These are phyloP conservation scores for Orycteropus afer DNA, from an alignment of 2,113 vertebrate species.

Conservation along the genomic window DNA sequence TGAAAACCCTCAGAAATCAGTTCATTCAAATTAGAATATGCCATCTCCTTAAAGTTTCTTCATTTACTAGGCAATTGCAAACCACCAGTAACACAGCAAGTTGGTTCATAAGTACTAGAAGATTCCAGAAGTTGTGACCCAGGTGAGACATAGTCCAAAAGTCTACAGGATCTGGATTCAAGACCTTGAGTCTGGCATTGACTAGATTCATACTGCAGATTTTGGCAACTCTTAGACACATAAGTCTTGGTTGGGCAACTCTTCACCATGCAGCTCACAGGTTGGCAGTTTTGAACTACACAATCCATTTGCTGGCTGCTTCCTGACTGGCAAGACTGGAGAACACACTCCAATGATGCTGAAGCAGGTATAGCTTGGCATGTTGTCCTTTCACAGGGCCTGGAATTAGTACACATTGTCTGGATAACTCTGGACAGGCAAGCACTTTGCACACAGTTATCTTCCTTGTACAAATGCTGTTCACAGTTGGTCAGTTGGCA, in stretches of 20 bases:
- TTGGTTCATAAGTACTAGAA: conserved; percentile 38
- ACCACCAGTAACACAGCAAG: conserved; percentile 76
- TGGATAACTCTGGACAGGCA: background rate
- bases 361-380: background rate
- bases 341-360: background rate
- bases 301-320: background rate
- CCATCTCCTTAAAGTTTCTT: background rate
- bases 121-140: background rate
- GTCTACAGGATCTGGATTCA: background rate
- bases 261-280: background rate
- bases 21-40: background rate
- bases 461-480: background rate
- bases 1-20: background rate
- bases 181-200: background rate
- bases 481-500: background rate
- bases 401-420: background rate
- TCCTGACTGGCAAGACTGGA: conserved; percentile 5
- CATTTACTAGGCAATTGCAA: conserved; percentile 38
- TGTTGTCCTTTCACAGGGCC: background rate
- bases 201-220: background rate
- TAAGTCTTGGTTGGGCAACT: background rate
- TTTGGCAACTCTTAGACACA: background rate
- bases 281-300: background rate
- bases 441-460: background rate
- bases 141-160: background rate